A percentile compares a stretch with the other conserved stretches of the same genome.
Evolutionary conservation across 2,113 vertebrate species (phyloP).

Genomic region (Orthonyx spaldingii): DNA sequence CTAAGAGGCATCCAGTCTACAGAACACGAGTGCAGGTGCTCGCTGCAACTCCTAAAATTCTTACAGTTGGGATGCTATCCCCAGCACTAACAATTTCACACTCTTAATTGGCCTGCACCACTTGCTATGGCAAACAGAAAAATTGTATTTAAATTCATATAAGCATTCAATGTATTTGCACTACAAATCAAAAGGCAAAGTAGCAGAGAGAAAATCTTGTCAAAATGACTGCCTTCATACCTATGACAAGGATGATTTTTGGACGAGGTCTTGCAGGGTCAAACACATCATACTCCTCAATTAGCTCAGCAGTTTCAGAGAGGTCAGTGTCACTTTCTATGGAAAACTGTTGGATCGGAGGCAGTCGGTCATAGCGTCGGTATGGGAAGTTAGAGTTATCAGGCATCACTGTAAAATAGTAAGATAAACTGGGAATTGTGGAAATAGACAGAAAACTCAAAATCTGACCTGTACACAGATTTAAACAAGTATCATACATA

Average conservation of each 20-base stretch:
- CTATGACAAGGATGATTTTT: slow-evolving; percentile 95
- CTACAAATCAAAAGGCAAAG: background rate
- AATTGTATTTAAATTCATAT: background rate
- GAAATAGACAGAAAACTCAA: background rate
- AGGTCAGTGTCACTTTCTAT: slow-evolving; percentile 98
- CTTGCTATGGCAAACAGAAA: background rate
- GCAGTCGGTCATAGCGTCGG: slow-evolving; percentile 92
- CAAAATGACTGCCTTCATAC: slow-evolving; percentile 66
- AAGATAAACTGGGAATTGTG: slow-evolving; percentile 48
- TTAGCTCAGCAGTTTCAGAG: slow-evolving; percentile 95
- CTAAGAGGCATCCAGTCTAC: background rate
- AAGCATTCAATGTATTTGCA: background rate
- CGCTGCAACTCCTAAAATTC: background rate
- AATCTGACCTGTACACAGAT: background rate
- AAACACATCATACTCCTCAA: slow-evolving; percentile 97
- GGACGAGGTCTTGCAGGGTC: slow-evolving; percentile 88
- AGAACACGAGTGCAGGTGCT: background rate
- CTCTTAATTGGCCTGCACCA: background rate
- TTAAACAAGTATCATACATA: background rate
- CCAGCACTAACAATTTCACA: background rate
- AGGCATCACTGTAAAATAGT: slow-evolving; percentile 85
- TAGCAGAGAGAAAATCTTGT: background rate
- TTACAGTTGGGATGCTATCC: background rate
- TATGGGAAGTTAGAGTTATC: slow-evolving; percentile 93
- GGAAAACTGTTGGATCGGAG: slow-evolving; percentile 97